A percentile compares a stretch with the other conserved stretches of the same genome.
Evolutionary conservation across 2,888 invertebrate genomes (phyloP).

Genomic region (Hypercompe scribonia): DNA sequence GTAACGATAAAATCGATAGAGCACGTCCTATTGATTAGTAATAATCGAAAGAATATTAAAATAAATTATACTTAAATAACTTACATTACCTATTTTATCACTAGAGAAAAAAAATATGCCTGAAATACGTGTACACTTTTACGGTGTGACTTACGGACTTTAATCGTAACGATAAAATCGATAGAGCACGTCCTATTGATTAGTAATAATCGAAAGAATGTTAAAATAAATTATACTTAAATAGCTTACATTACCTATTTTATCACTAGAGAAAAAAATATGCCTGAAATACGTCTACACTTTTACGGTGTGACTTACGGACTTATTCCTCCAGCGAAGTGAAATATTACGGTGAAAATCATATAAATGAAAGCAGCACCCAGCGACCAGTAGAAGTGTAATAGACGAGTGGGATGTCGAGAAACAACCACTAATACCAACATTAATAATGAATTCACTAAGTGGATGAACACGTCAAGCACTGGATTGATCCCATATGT

Average conservation of each 20-base stretch:
- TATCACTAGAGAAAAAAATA: background rate
- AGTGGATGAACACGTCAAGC: conserved; percentile 79
- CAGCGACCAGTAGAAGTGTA: conserved; percentile 88
- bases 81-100: background rate
- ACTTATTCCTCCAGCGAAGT: conserved; percentile 90
- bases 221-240: background rate
- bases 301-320: conserved; percentile 80
- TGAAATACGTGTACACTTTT: no score
- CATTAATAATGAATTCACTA: conserved; percentile 91
- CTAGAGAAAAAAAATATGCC: background rate
- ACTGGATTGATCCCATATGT: conserved; percentile 62
- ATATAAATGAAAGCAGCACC: conserved; percentile 88
- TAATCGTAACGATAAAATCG: background rate
- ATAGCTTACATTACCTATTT: background rate
- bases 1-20: background rate
- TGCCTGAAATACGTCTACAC: no score
- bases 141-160: no score
- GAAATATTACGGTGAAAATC: conserved; percentile 90
- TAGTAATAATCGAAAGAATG: background rate
- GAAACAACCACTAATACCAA: conserved; percentile 89
- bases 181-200: background rate
- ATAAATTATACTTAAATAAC: background rate
- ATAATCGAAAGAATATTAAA: background rate
- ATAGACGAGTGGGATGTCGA: conserved; percentile 88
- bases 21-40: background rate